These are phyloP conservation scores for Rhabdomys dilectus DNA, from an alignment of 2,113 vertebrate species.

Conservation along the genomic window DNA sequence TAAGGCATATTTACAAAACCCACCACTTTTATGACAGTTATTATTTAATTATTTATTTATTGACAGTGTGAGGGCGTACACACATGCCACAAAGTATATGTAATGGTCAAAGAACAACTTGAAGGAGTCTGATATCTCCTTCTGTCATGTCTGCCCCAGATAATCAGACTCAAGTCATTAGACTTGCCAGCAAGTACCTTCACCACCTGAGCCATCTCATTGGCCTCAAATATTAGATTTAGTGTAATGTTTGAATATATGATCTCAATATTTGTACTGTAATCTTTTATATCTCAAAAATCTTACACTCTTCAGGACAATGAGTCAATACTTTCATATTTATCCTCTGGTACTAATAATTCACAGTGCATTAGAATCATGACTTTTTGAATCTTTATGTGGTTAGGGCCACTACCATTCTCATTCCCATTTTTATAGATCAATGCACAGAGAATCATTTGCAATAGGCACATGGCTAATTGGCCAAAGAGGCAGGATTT, in stretches of 20 bases:
- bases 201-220: neutral
- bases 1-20: neutral
- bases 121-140: neutral
- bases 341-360: neutral
- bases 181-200: neutral
- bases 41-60: neutral
- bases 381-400: neutral
- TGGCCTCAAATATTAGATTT: neutral
- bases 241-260: constrained; percentile 1
- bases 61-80: neutral
- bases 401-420: neutral
- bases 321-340: neutral
- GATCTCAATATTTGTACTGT: neutral
- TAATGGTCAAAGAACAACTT: neutral
- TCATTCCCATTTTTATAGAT: neutral
- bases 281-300: neutral
- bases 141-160: neutral
- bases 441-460: neutral
- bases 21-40: neutral
- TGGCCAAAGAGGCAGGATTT: neutral
- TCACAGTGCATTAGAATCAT: neutral
- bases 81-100: neutral
- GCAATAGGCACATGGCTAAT: neutral
- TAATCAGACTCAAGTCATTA: neutral
- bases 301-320: neutral